Percentiles rank a stretch among this genome's conserved stretches.
Conservation (phyloP, 2,888 invertebrate genomes). For the Mylabris sibirica region DNA sequence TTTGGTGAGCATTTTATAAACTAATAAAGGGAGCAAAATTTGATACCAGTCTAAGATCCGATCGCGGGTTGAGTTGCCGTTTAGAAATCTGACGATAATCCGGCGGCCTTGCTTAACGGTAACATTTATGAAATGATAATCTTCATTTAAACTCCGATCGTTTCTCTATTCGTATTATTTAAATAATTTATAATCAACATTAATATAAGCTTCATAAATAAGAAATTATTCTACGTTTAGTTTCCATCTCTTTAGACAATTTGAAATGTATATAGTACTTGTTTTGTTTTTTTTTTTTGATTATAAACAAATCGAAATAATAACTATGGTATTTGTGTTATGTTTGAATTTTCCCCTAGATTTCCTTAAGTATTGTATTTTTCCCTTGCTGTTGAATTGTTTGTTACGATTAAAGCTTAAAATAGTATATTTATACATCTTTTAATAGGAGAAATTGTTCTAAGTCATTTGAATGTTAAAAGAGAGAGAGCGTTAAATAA, state of each 20-base stretch:
- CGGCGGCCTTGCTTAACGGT: neutral
- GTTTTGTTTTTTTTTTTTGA: neutral
- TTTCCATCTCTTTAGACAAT: neutral
- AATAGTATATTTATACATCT: neutral
- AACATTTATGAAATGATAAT: neutral
- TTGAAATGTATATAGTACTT: neutral
- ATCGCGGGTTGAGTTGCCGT: neutral
- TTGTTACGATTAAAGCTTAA: neutral
- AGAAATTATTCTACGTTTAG: neutral
- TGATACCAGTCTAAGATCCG: too few relatives aligned
- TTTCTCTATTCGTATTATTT: slow-evolving; percentile 5
- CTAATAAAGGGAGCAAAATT: too few relatives aligned
- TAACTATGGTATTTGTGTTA: neutral
- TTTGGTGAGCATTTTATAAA: neutral
- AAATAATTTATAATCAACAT: neutral
- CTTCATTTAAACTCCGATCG: neutral
- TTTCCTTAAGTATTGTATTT: neutral
- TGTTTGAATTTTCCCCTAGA: neutral
- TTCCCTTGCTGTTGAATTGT: neutral
- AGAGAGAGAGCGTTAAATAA: slow-evolving; percentile 9
- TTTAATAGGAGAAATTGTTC: slow-evolving; percentile 3
- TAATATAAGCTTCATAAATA: neutral
- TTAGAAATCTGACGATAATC: neutral
- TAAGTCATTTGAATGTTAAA: slow-evolving; percentile 4
- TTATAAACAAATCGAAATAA: neutral